These are phyloP conservation scores for Tursiops truncatus DNA, from an alignment of 2,113 vertebrate species.

Conservation along the genomic window DNA sequence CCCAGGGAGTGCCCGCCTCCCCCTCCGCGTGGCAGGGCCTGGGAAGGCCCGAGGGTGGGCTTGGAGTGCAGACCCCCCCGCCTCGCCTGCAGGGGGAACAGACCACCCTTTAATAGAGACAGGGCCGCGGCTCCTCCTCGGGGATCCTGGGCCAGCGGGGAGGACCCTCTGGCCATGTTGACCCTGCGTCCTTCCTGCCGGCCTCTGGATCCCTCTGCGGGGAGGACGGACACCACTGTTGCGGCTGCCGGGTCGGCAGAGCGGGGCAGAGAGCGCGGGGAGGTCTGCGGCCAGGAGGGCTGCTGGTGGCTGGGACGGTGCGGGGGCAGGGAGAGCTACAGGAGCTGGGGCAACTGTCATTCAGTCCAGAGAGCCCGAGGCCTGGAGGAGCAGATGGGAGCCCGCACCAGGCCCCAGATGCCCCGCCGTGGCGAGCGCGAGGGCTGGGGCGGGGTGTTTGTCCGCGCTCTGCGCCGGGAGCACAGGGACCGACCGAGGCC, in stretches of 20 bases:
- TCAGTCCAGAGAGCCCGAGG: neutral
- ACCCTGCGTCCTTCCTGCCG: neutral
- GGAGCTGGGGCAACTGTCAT: neutral
- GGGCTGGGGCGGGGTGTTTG: neutral
- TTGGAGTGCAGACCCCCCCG: no score
- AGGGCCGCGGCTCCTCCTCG: neutral
- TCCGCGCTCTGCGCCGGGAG: neutral
- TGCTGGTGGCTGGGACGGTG: neutral
- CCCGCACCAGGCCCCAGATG: neutral
- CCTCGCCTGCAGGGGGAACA: no score
- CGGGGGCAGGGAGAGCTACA: no score
- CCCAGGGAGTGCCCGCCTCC: no score
- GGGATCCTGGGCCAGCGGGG: neutral
- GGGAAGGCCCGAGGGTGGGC: neutral
- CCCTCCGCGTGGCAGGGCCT: neutral
- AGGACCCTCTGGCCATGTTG: neutral
- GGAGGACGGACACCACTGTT: neutral
- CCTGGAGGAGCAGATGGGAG: neutral
- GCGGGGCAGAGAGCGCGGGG: neutral
- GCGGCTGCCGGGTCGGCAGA: fast-evolving
- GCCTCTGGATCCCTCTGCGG: neutral
- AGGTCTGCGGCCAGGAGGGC: neutral
- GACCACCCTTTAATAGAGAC: neutral
- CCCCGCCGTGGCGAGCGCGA: fast-evolving
- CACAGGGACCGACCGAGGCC: neutral